Conservation (phyloP, 2,113 vertebrate genomes). For the Hepsetus odoe region DNA sequence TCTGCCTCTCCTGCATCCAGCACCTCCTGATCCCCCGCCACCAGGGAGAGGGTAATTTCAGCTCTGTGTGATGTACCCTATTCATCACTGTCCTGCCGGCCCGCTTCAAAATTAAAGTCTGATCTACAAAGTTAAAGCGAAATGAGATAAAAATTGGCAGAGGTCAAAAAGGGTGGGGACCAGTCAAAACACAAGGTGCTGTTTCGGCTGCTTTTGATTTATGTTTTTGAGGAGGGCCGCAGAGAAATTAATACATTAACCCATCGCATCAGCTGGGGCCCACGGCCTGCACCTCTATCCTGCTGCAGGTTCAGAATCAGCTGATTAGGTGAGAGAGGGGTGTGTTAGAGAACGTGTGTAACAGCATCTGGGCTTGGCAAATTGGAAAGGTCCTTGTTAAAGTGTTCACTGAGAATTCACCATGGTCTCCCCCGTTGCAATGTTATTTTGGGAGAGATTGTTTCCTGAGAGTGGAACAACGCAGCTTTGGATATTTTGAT, state of each 20-base stretch:
- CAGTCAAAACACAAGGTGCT: conserved; percentile 83
- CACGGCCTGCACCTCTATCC: conserved; percentile 15
- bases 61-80: conserved; percentile 92
- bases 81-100: conserved; percentile 95
- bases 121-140: conserved; percentile 98
- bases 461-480: not conserved
- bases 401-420: conserved; percentile 11
- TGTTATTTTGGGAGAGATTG: conserved; percentile 16
- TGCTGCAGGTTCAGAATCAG: not conserved
- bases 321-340: conserved; percentile 25
- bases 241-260: conserved; percentile 66
- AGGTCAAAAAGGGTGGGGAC: conserved; percentile 86
- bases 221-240: conserved; percentile 72
- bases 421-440: not conserved
- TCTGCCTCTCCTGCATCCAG: conserved; percentile 26
- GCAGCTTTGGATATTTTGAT: conserved; percentile 13
- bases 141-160: conserved; percentile 97
- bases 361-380: not conserved
- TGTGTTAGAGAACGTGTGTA: not conserved
- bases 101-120: conserved; percentile 98
- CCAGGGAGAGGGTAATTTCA: conserved; percentile 95
- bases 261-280: conserved; percentile 38
- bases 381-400: not conserved
- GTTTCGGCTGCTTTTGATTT: conserved; percentile 81
- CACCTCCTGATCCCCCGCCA: conserved; percentile 80